Evolutionary conservation across 2,113 vertebrate species (phyloP).

Genomic region (Pterocles orientalis): DNA sequence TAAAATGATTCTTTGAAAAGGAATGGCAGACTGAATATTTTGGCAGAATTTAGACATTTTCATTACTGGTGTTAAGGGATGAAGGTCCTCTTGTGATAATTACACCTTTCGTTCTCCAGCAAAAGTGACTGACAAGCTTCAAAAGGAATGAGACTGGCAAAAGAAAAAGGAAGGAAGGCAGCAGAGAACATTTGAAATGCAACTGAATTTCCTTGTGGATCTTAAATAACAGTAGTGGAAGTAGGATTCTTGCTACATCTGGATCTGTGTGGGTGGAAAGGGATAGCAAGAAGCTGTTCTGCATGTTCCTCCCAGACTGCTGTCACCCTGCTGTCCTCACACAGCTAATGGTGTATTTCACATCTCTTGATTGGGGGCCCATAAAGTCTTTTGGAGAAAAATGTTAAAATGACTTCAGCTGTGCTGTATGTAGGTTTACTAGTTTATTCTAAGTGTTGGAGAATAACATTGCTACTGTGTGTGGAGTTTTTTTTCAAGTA

Average conservation of each 20-base stretch:
- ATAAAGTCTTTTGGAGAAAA: not conserved
- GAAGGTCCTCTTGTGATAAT: not conserved
- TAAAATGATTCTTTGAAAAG: not conserved
- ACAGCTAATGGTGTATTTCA: not conserved
- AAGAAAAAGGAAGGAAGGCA: not conserved
- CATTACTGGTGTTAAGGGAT: not conserved
- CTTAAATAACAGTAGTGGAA: not conserved
- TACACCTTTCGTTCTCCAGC: not conserved
- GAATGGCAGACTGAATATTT: not conserved
- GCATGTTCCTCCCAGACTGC: fast-evolving
- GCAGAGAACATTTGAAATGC: not conserved
- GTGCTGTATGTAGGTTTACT: not conserved
- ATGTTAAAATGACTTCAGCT: not conserved
- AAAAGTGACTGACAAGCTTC: not conserved
- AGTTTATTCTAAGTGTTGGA: not conserved
- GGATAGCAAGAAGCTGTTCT: not conserved
- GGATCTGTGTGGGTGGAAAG: not conserved
- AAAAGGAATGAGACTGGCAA: not conserved
- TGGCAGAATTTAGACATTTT: not conserved
- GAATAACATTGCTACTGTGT: not conserved
- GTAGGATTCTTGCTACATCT: not conserved
- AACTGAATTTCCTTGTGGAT: not conserved
- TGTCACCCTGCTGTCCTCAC: not conserved
- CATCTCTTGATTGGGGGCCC: not conserved
- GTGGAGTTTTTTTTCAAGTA: not conserved